Conservation (phyloP, 2,888 invertebrate species). For the Cantharis lateralis region DNA sequence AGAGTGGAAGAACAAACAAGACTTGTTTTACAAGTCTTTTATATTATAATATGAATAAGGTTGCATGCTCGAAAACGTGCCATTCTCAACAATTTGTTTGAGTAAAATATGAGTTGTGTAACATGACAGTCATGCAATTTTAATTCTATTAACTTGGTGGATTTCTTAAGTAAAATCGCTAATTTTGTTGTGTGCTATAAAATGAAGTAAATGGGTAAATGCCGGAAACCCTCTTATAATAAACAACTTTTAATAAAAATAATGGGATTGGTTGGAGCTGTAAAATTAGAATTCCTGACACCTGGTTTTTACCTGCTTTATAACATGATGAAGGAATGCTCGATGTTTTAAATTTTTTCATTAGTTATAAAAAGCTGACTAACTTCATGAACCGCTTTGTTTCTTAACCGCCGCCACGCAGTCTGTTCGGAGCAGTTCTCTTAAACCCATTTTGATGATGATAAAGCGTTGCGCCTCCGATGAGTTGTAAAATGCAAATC, state of each 20-base stretch:
- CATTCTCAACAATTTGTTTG: conserved; percentile 34
- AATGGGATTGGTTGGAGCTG: conserved; percentile 34
- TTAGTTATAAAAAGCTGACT: conserved; percentile 38
- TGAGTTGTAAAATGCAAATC: conserved; percentile 46
- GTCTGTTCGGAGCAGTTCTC: conserved; percentile 34
- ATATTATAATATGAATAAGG: conserved; percentile 30
- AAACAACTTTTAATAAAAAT: conserved; percentile 20
- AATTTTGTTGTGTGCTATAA: conserved; percentile 5
- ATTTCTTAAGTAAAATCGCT: conserved; percentile 16
- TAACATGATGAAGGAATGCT: conserved; percentile 35
- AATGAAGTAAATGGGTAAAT: conserved; percentile 18
- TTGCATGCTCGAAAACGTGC: conserved; percentile 30
- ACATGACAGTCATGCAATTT: conserved; percentile 36
- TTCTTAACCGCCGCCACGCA: conserved; percentile 43
- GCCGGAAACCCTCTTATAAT: conserved; percentile 25
- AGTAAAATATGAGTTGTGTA: conserved; percentile 35
- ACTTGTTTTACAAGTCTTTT: conserved; percentile 25
- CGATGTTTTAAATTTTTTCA: conserved; percentile 32
- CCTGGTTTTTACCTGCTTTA: conserved; percentile 38
- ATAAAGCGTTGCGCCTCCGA: conserved; percentile 36
- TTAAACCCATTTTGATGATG: conserved; percentile 12
- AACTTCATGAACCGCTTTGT: conserved; percentile 40
- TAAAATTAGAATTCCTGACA: conserved; percentile 42
- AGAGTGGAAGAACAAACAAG: conserved; percentile 26
- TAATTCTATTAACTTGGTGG: conserved; percentile 35